phyloP scores from a whole-genome alignment of 2,113 vertebrate genomes.

The Oreotrochilus melanogaster region DNA sequence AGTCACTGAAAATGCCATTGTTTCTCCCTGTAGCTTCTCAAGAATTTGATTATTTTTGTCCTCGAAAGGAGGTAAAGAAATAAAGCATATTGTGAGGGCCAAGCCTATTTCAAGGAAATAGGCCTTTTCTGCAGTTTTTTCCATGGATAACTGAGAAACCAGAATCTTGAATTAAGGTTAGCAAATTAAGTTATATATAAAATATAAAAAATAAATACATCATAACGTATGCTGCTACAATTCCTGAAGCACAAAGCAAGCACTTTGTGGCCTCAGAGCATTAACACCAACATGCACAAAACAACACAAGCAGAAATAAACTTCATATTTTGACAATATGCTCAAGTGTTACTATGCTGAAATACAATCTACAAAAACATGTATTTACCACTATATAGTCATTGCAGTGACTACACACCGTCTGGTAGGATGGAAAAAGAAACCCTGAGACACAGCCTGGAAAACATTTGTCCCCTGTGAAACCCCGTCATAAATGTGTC shows the following conservation, averaged over 20 bases:
- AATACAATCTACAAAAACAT: background rate
- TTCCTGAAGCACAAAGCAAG: background rate
- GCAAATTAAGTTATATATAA: background rate
- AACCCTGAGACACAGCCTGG: background rate
- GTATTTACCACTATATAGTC: background rate
- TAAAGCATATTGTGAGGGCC: background rate
- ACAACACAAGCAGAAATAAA: background rate
- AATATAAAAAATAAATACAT: background rate
- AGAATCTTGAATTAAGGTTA: conserved; percentile 5
- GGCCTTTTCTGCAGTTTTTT: background rate
- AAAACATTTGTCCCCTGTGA: background rate
- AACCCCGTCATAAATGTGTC: background rate
- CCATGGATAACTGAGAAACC: background rate
- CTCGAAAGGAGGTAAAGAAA: background rate
- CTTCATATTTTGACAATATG: background rate
- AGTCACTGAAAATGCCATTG: background rate
- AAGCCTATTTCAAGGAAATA: background rate
- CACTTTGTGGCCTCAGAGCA: background rate
- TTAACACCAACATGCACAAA: background rate
- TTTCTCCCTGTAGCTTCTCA: background rate
- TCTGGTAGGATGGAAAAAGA: background rate
- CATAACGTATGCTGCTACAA: background rate
- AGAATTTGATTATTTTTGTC: background rate
- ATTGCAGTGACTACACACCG: rapidly evolving
- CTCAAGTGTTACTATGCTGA: background rate